These are phyloP conservation scores for Mesitornis unicolor DNA, from an alignment of 2,113 vertebrate genomes.

Conservation along the genomic window DNA sequence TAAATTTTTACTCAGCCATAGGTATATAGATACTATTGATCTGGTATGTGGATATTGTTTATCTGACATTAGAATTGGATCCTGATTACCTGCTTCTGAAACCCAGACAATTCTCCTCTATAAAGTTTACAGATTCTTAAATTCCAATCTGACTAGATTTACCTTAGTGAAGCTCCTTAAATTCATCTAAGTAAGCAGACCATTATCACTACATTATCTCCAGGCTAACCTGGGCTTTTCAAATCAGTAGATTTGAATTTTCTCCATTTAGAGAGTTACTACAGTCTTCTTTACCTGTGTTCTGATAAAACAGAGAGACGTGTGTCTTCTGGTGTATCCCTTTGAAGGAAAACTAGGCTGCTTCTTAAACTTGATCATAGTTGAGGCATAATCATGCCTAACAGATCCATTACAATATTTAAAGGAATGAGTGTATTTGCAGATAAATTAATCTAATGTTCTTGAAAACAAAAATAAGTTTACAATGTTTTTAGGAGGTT, in stretches of 20 bases:
- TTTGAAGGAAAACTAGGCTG: not conserved
- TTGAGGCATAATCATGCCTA: not conserved
- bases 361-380: not conserved
- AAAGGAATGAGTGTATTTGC: not conserved
- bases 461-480: not conserved
- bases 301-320: not conserved
- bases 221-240: not conserved
- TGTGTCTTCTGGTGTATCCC: not conserved
- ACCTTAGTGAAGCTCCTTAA: not conserved
- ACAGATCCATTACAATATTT: not conserved
- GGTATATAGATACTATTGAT: not conserved
- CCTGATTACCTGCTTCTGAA: not conserved
- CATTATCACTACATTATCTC: not conserved
- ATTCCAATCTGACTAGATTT: not conserved
- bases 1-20: not conserved
- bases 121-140: not conserved
- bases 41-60: not conserved
- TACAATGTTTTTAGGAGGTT: not conserved
- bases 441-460: not conserved
- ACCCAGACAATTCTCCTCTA: not conserved
- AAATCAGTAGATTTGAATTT: not conserved
- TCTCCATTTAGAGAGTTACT: not conserved
- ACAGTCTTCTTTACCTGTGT: not conserved
- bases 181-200: not conserved
- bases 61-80: not conserved